A percentile compares a stretch with the other conserved stretches of the same genome.
Evolutionary conservation across 2,888 invertebrate genomes (phyloP).

Genomic region (Drosophila algonquin): DNA sequence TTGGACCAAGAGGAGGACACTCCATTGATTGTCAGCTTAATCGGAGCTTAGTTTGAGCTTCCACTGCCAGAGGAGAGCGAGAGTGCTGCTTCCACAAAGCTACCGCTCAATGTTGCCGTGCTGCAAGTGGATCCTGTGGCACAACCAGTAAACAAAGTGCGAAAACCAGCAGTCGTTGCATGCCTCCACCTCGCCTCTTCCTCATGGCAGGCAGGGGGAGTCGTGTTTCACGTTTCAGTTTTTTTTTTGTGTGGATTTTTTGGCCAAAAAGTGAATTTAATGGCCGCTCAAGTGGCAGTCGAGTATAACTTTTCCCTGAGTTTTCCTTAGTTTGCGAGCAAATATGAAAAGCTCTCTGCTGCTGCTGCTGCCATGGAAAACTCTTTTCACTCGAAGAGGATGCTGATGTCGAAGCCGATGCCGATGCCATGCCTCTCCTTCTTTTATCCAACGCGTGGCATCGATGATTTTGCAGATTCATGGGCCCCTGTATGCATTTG

Average conservation of each 20-base stretch:
- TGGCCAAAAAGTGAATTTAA: slow-evolving; percentile 37
- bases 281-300: slow-evolving; percentile 40
- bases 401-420: not conserved
- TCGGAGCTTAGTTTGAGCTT: not conserved
- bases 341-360: slow-evolving; percentile 33
- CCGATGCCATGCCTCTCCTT: slow-evolving; percentile 2
- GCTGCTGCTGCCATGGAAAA: slow-evolving; percentile 12
- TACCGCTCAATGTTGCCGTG: not conserved
- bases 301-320: slow-evolving; percentile 25
- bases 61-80: not conserved
- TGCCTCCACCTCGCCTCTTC: not conserved
- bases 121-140: not conserved
- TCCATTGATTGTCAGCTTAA: not conserved
- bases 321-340: slow-evolving; percentile 11
- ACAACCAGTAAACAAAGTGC: not conserved
- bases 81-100: not conserved
- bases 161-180: not conserved
- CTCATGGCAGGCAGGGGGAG: slow-evolving; percentile 2
- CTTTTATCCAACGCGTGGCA: slow-evolving; percentile 13
- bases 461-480: slow-evolving; percentile 46
- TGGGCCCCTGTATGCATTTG: slow-evolving; percentile 24
- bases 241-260: not conserved
- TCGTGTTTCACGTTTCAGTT: slow-evolving; percentile 24
- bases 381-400: slow-evolving; percentile 1
- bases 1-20: not conserved